These are phyloP conservation scores for Patella pellucida DNA, from an alignment of 2,888 invertebrate species.

Conservation along the genomic window DNA sequence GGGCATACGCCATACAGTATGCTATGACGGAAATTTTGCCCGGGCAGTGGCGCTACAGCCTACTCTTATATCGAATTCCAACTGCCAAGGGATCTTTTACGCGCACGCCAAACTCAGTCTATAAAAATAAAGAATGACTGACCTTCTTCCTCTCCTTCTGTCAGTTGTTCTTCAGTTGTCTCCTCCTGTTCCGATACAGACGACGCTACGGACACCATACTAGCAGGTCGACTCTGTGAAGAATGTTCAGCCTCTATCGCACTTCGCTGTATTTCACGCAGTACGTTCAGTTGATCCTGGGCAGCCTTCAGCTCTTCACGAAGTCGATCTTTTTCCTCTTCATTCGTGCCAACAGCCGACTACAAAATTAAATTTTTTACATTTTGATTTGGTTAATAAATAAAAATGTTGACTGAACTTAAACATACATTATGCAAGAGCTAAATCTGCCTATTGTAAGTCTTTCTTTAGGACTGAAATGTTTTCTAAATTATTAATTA, in stretches of 20 bases:
- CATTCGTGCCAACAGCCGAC: constrained; percentile 82
- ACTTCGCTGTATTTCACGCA: constrained; percentile 49
- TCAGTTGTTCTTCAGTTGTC: constrained; percentile 27
- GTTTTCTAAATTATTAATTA: too few relatives aligned
- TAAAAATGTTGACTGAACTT: background rate
- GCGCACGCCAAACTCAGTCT: too few relatives aligned
- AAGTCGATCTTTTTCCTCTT: constrained; percentile 82
- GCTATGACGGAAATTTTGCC: too few relatives aligned
- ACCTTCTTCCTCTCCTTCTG: too few relatives aligned
- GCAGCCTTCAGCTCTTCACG: constrained; percentile 81
- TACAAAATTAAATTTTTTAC: constrained; percentile 65
- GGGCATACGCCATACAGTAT: too few relatives aligned
- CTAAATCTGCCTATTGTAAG: too few relatives aligned
- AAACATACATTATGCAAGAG: too few relatives aligned
- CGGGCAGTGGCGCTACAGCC: too few relatives aligned
- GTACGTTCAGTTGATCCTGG: constrained; percentile 76
- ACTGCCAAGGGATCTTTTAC: too few relatives aligned
- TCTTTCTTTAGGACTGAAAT: too few relatives aligned
- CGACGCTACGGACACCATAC: constrained; percentile 47
- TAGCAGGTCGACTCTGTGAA: constrained; percentile 43
- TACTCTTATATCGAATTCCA: too few relatives aligned
- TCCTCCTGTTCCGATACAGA: constrained; percentile 42
- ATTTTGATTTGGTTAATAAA: background rate
- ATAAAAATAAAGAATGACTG: too few relatives aligned
- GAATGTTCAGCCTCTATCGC: constrained; percentile 20